Base-by-base conservation (phyloP, 2,113 vertebrate genomes). In the Ptilonorhynchus violaceus region DNA sequence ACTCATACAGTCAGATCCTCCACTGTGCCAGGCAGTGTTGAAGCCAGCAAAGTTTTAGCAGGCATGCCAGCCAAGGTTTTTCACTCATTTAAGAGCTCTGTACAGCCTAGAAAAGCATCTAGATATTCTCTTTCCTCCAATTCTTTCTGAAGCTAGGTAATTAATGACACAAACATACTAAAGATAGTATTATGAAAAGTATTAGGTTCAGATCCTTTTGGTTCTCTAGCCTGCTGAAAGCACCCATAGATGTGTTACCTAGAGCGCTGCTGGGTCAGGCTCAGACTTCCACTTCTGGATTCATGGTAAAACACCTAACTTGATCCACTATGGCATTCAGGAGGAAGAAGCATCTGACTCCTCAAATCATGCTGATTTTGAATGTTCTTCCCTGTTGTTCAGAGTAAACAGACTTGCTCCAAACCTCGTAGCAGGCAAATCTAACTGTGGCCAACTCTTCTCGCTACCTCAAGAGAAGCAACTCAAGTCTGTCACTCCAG, bases 391-490 rank as follows among this genome's bases (percentile, higher is more conserved):
- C 30, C 13, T 41, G 24, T 6, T n/a, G 10, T 19, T 52, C 52
- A 56, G 39, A 33, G 68, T 33, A 68, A 49, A 60, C 5, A 21
- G 11, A 39, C 21, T 19, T 58, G 24, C 47, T 72, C 46, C 64
- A 85, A 60, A 60, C 19, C 20, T 79, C 1, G 0, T 58, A 66
- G 50, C 12, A 44, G 12, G 8, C 39, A 75, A 44, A 53, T 19
- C 30, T 18, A 28, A 52, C 15, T 60, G 23, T 20, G 70, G 17
- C 3, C 47, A 67, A 28, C 22, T 50, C 2, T 23, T 63, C 42
- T 53, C 8, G 0, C 21, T 52, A 2, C 15, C 25, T 50, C 41
- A 8, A 79, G 18, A 56, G 44, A 59, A 41, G 7, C 0, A 2
- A 20, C 35, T 7, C 11, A 68, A 47, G 27, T 59, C 16, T 6